phyloP scores from a whole-genome alignment of 2,888 invertebrate genomes.

The Rhyacophila evoluta region DNA sequence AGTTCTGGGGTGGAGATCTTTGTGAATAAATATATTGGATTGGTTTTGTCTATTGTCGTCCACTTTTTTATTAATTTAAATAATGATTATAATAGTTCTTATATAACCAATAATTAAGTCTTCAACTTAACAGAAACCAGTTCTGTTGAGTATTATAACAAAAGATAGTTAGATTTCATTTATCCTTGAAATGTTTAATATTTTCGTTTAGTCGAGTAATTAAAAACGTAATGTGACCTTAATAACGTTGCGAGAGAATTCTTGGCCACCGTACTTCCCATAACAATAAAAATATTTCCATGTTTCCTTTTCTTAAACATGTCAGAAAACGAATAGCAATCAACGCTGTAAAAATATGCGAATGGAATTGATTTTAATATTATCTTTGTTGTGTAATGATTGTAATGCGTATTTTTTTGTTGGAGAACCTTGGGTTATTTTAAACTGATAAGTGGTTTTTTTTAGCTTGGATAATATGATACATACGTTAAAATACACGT shows the following conservation, averaged over 20 bases:
- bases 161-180: not conserved
- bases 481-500: too few species aligned
- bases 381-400: not conserved
- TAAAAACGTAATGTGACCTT: not conserved
- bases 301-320: conserved; percentile 5
- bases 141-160: too few species aligned
- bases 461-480: too few species aligned
- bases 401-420: not conserved
- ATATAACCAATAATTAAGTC: too few species aligned
- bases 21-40: too few species aligned
- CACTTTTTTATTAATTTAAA: too few species aligned
- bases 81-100: too few species aligned
- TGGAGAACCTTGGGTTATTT: not conserved
- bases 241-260: not conserved
- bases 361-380: not conserved
- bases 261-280: not conserved
- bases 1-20: too few species aligned
- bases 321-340: conserved; percentile 7
- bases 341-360: not conserved
- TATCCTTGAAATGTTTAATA: conserved; percentile 1
- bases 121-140: too few species aligned
- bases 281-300: conserved; percentile 15
- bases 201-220: not conserved
- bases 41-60: too few species aligned
- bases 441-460: not conserved